Conservation (phyloP, 1,140 invertebrate genomes). For the Conus ventricosus region DNA sequence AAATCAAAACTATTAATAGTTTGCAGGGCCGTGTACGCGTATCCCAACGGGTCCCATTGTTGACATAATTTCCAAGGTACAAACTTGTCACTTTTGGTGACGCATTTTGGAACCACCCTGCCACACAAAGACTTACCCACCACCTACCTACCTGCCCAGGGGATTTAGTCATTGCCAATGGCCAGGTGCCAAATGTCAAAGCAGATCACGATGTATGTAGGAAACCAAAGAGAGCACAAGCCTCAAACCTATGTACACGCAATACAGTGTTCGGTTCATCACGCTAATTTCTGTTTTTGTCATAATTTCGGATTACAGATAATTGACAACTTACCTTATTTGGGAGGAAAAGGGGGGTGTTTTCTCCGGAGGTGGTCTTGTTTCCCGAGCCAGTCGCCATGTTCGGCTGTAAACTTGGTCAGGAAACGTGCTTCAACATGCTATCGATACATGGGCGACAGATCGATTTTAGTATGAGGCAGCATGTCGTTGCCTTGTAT, state of each 20-base stretch:
- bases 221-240: neutral
- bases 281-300: neutral
- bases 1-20: neutral
- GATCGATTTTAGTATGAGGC: too few relatives aligned
- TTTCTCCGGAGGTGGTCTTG: neutral
- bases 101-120: neutral
- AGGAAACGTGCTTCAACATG: neutral
- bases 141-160: neutral
- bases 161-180: neutral
- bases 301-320: neutral
- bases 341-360: neutral
- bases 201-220: neutral
- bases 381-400: neutral
- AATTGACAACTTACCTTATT: neutral
- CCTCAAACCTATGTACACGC: neutral
- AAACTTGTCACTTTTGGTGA: neutral
- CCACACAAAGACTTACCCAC: neutral
- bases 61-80: slow-evolving; percentile 2
- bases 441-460: neutral
- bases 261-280: neutral
- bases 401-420: neutral
- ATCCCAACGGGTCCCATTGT: neutral
- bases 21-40: neutral
- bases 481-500: too few relatives aligned
- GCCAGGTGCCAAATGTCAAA: slow-evolving; percentile 21